These are phyloP conservation scores for Torymus texanus DNA, from an alignment of 2,888 invertebrate species.

Conservation along the genomic window DNA sequence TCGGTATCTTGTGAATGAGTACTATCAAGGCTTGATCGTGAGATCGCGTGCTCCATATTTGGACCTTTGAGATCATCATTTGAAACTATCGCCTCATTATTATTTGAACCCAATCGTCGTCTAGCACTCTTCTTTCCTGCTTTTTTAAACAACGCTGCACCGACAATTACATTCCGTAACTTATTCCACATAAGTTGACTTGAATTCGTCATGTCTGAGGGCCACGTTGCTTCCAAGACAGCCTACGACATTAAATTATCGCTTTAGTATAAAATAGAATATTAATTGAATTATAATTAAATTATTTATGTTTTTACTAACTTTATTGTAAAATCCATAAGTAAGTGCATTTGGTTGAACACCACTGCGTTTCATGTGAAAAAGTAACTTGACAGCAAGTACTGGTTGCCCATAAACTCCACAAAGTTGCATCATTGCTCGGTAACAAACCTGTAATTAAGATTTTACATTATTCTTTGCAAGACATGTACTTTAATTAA, in stretches of 20 bases:
- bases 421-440: slow-evolving; percentile 98
- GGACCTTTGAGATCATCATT: slow-evolving; percentile 67
- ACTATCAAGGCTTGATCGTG: slow-evolving; percentile 73
- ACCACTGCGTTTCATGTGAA: slow-evolving; percentile 94
- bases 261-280: slow-evolving; percentile 9
- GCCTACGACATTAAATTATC: slow-evolving; percentile 78
- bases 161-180: slow-evolving; percentile 92
- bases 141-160: slow-evolving; percentile 90
- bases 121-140: slow-evolving; percentile 82
- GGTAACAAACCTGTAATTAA: slow-evolving; percentile 88
- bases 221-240: slow-evolving; percentile 97
- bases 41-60: slow-evolving; percentile 71
- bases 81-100: slow-evolving; percentile 73
- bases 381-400: slow-evolving; percentile 92
- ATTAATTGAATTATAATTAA: slow-evolving; percentile 11
- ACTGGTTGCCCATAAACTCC: slow-evolving; percentile 95
- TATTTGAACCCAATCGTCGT: slow-evolving; percentile 76
- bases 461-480: slow-evolving; percentile 1
- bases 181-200: slow-evolving; percentile 95
- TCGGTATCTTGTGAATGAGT: slow-evolving; percentile 73
- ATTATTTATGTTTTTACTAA: slow-evolving; percentile 42
- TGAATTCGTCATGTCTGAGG: slow-evolving; percentile 86
- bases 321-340: slow-evolving; percentile 89
- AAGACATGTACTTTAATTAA: too few relatives aligned
- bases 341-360: slow-evolving; percentile 98